A percentile compares a stretch with the other conserved stretches of the same genome.
Evolutionary conservation across 2,113 vertebrate species (phyloP).

Genomic region (Daboia siamensis): DNA sequence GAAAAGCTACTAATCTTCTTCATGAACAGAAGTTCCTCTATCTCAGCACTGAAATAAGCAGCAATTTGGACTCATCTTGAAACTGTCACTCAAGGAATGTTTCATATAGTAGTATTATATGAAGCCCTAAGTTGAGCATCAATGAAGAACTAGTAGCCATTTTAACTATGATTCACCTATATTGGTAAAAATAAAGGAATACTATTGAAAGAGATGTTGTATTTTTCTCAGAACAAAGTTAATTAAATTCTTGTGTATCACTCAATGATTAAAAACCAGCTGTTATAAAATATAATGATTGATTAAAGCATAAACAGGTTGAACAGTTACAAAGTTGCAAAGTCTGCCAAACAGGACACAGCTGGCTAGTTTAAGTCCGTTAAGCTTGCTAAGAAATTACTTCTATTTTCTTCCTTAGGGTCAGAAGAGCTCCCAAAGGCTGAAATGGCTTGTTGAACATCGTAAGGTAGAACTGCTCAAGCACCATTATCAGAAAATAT

Average conservation of each 20-base stretch:
- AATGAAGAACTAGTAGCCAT: not conserved
- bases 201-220: not conserved
- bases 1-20: not conserved
- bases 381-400: not conserved
- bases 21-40: not conserved
- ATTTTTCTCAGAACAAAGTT: not conserved
- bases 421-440: not conserved
- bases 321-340: not conserved
- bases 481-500: not conserved
- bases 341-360: not conserved
- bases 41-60: not conserved
- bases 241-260: not conserved
- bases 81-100: not conserved
- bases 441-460: not conserved
- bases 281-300: not conserved
- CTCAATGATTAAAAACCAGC: not conserved
- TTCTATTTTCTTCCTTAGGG: not conserved
- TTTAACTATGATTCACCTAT: not conserved
- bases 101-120: not conserved
- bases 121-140: not conserved
- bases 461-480: not conserved
- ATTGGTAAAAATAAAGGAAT: not conserved
- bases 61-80: not conserved
- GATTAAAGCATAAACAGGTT: constrained; percentile 7
- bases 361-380: not conserved